phyloP scores from a whole-genome alignment of 1,140 invertebrate species.

The Monochamus saltuarius region DNA sequence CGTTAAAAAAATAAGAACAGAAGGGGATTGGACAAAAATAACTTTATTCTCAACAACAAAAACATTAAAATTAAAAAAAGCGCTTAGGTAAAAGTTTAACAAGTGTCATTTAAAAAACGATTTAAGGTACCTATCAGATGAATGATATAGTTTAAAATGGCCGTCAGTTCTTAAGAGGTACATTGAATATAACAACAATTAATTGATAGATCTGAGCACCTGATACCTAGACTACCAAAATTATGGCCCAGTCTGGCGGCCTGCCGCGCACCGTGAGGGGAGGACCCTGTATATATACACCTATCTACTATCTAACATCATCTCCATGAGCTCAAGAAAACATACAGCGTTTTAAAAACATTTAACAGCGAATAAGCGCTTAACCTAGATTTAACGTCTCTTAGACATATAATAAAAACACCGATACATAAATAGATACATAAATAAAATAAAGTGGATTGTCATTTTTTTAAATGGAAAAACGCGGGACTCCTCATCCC shows the following conservation, averaged over 20 bases:
- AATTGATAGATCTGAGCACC: constrained; percentile 47
- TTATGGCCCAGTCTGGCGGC: constrained; percentile 40
- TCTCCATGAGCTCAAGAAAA: constrained; percentile 29
- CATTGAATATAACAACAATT: constrained; percentile 46
- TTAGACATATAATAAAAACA: constrained; percentile 44
- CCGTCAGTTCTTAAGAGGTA: constrained; percentile 43
- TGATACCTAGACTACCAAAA: constrained; percentile 44
- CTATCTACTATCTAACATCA: constrained; percentile 22
- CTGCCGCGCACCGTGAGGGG: constrained; percentile 11
- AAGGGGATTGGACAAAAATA: background rate
- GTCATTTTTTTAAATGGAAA: constrained; percentile 46
- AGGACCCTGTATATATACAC: constrained; percentile 5
- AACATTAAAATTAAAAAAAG: constrained; percentile 8
- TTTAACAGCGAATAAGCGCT: constrained; percentile 44
- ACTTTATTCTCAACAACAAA: constrained; percentile 12
- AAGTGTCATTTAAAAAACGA: constrained; percentile 2
- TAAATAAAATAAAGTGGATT: constrained; percentile 44
- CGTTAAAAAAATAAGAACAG: too few species aligned
- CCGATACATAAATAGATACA: constrained; percentile 41
- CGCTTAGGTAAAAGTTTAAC: background rate
- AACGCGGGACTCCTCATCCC: constrained; percentile 22
- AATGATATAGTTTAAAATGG: constrained; percentile 28
- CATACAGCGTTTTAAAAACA: constrained; percentile 45
- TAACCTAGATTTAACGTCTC: constrained; percentile 46
- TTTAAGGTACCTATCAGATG: constrained; percentile 8